A percentile compares a stretch with the other conserved stretches of the same genome.
These are phyloP conservation scores for Caenorhabditis sp. DNA, from an alignment of 2,888 invertebrate genomes.

Conservation along the genomic window DNA sequence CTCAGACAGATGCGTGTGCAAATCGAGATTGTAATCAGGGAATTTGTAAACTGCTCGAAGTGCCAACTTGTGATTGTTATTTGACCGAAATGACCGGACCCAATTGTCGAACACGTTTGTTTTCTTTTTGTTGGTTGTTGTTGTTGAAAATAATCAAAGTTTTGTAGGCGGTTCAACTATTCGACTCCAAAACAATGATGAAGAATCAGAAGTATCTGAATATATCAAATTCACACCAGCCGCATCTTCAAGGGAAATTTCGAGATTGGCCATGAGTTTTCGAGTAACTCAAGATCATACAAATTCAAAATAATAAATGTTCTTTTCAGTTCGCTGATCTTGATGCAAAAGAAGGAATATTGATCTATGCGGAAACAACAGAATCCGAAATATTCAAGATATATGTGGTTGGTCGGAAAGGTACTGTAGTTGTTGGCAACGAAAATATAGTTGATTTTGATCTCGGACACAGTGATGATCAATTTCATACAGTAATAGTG, in stretches of 20 bases:
- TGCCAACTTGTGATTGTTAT: slow-evolving; percentile 54
- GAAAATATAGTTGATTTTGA: slow-evolving; percentile 38
- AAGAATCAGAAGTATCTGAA: slow-evolving; percentile 30
- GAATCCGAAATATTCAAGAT: slow-evolving; percentile 26
- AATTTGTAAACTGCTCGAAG: slow-evolving; percentile 42
- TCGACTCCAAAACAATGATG: slow-evolving; percentile 36
- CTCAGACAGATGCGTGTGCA: slow-evolving; percentile 33
- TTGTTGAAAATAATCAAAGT: neutral
- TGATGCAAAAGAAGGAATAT: slow-evolving; percentile 44
- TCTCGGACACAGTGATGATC: slow-evolving; percentile 9
- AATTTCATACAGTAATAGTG: slow-evolving; percentile 33
- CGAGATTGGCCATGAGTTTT: slow-evolving; percentile 31
- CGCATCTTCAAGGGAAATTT: slow-evolving; percentile 21
- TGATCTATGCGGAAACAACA: slow-evolving; percentile 33
- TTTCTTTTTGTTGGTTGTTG: neutral
- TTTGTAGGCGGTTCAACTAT: slow-evolving; percentile 19
- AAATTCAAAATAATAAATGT: too few relatives aligned
- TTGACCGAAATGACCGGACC: slow-evolving; percentile 48
- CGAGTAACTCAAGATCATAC: too few relatives aligned
- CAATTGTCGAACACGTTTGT: slow-evolving; percentile 49
- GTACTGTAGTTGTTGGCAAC: slow-evolving; percentile 32
- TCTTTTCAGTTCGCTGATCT: slow-evolving; percentile 35
- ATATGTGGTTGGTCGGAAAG: slow-evolving; percentile 42
- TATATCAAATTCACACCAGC: slow-evolving; percentile 35
- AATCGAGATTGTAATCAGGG: slow-evolving; percentile 50